Evolutionary conservation across 1,140 invertebrate species (phyloP).

Genomic region (Coelopa frigida): DNA sequence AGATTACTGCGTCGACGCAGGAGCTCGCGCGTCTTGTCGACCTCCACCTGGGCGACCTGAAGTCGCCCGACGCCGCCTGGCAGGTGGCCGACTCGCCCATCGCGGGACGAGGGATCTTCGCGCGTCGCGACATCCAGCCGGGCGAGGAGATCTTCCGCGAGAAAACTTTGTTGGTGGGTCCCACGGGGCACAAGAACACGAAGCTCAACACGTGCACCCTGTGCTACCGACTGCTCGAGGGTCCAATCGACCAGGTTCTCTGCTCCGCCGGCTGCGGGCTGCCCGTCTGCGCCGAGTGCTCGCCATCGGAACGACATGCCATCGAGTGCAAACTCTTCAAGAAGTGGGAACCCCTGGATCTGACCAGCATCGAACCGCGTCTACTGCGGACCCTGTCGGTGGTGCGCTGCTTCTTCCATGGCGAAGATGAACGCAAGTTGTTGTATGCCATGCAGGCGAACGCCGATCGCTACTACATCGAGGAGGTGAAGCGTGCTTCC

Average conservation of each 20-base stretch:
- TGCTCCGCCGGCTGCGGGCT: slow-evolving; percentile 44
- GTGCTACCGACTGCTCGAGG: slow-evolving; percentile 27
- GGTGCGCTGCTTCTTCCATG: slow-evolving; percentile 54
- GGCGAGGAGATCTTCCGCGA: slow-evolving; percentile 65
- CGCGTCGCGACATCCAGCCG: slow-evolving; percentile 52
- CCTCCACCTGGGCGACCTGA: slow-evolving; percentile 26
- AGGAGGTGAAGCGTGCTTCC: slow-evolving; percentile 54
- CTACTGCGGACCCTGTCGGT: slow-evolving; percentile 51
- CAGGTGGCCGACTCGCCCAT: slow-evolving; percentile 49
- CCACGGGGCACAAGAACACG: slow-evolving; percentile 36
- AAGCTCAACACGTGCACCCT: slow-evolving; percentile 30
- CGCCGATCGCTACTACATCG: slow-evolving; percentile 47
- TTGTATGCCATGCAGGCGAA: slow-evolving; percentile 52
- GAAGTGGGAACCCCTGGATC: slow-evolving; percentile 48
- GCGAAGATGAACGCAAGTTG: slow-evolving; percentile 49
- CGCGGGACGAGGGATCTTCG: slow-evolving; percentile 60
- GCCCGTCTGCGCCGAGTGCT: slow-evolving; percentile 48
- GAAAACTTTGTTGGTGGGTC: slow-evolving; percentile 57
- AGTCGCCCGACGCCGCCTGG: slow-evolving; percentile 33
- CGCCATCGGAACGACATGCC: slow-evolving; percentile 47
- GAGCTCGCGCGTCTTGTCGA: slow-evolving; percentile 32
- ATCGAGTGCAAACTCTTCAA: slow-evolving; percentile 55
- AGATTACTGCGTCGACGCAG: slow-evolving; percentile 20
- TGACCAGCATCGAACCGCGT: slow-evolving; percentile 46
- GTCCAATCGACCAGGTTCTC: slow-evolving; percentile 39